Evolutionary conservation across 2,113 vertebrate species (phyloP).

Genomic region (Loxodonta africana): DNA sequence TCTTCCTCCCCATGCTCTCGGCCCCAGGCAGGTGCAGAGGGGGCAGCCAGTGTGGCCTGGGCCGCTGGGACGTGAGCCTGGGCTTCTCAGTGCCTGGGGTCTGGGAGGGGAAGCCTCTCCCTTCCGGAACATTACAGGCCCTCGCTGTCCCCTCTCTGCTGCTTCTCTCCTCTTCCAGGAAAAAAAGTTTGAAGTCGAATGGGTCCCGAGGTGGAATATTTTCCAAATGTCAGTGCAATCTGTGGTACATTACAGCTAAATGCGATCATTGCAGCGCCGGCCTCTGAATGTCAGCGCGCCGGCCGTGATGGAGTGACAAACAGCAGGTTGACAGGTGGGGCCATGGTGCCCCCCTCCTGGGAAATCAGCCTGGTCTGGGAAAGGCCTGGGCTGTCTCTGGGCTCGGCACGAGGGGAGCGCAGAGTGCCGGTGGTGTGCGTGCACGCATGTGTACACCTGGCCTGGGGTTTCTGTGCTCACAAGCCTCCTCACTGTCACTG

Average conservation of each 20-base stretch:
- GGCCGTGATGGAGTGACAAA: slow-evolving; percentile 85
- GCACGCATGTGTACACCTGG: accelerated
- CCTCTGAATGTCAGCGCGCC: slow-evolving; percentile 88
- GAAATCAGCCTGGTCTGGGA: slow-evolving; percentile 82
- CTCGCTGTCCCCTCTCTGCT: background rate
- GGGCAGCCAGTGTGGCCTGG: background rate
- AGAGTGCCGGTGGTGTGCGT: background rate
- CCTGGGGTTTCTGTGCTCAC: accelerated
- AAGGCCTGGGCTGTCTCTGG: slow-evolving; percentile 65
- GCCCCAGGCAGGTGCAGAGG: background rate
- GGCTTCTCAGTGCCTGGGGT: background rate
- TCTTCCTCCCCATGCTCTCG: background rate
- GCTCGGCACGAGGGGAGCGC: slow-evolving; percentile 75
- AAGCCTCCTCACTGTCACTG: background rate
- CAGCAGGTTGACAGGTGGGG: slow-evolving; percentile 84
- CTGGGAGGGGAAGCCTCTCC: background rate
- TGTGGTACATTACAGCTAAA: slow-evolving; percentile 87
- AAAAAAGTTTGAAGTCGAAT: slow-evolving; percentile 86
- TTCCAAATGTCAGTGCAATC: slow-evolving; percentile 90
- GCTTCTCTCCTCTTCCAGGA: slow-evolving; percentile 77
- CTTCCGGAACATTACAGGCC: background rate
- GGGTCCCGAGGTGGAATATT: slow-evolving; percentile 88
- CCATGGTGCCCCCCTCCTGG: slow-evolving; percentile 72
- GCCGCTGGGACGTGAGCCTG: background rate
- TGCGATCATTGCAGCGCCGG: slow-evolving; percentile 84